Evolutionary conservation across 2,797 vertebrate genomes (phyloP).

Genomic region (Aldrovandia affinis): DNA sequence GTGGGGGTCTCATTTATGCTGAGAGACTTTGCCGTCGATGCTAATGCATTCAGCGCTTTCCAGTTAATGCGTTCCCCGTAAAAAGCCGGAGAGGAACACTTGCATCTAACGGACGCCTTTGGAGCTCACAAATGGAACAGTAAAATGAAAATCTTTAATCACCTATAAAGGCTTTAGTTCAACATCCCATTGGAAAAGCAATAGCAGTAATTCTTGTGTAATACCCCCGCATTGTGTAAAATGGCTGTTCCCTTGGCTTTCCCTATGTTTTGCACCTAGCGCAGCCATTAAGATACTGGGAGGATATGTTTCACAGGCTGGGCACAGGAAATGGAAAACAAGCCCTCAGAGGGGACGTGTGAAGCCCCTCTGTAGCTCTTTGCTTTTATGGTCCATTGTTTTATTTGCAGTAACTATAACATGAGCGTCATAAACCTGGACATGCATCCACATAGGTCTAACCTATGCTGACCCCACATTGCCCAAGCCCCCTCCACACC

Average conservation of each 20-base stretch:
- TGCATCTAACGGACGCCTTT: neutral
- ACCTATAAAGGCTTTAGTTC: neutral
- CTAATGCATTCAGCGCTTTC: neutral
- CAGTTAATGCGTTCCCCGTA: neutral
- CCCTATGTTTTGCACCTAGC: neutral
- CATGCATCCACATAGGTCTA: neutral
- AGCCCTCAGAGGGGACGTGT: neutral
- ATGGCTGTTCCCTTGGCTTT: neutral
- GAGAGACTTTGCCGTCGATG: neutral
- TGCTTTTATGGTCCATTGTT: slow-evolving; percentile 3
- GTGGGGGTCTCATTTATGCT: neutral
- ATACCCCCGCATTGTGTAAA: neutral
- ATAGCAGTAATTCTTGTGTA: slow-evolving; percentile 19
- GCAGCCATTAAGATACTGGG: neutral
- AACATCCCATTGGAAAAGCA: slow-evolving; percentile 19
- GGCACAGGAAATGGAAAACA: neutral
- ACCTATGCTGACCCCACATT: neutral
- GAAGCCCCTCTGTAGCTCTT: neutral
- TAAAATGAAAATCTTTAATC: slow-evolving; percentile 23
- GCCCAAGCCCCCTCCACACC: neutral
- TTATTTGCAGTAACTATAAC: slow-evolving; percentile 5
- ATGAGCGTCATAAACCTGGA: neutral
- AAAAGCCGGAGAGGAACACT: neutral
- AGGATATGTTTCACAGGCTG: neutral
- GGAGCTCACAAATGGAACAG: neutral